Evolutionary conservation across 2,113 vertebrate species (phyloP).

Genomic region (Syngnathus floridae): DNA sequence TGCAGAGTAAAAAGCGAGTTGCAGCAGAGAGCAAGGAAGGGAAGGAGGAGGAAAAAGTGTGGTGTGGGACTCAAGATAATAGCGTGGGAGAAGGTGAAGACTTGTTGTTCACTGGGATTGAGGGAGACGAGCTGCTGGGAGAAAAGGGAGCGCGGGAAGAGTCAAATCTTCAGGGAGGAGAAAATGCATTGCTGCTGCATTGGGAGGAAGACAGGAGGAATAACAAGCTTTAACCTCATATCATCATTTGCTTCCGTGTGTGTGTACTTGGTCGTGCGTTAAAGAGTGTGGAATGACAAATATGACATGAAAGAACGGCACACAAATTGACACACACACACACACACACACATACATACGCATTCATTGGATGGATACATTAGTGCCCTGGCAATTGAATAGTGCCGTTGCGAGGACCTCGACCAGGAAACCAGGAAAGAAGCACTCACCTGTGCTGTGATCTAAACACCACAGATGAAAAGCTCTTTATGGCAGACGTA

Average conservation of each 20-base stretch:
- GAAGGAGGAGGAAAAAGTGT: slow-evolving; percentile 33
- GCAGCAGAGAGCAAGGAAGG: slow-evolving; percentile 23
- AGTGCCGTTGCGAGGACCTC: neutral
- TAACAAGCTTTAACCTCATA: slow-evolving; percentile 57
- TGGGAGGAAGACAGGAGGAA: slow-evolving; percentile 52
- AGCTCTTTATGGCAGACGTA: neutral
- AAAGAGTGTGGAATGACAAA: slow-evolving; percentile 78
- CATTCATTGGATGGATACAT: slow-evolving; percentile 1
- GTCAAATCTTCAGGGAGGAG: slow-evolving; percentile 63
- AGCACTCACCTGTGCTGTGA: neutral
- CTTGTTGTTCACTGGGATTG: slow-evolving; percentile 58
- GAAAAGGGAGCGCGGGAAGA: slow-evolving; percentile 62
- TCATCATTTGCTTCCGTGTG: slow-evolving; percentile 9
- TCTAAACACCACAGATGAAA: neutral
- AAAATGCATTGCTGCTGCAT: slow-evolving; percentile 50
- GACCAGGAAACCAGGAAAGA: too few relatives aligned
- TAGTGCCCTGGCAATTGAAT: neutral
- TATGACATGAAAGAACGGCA: slow-evolving; percentile 66
- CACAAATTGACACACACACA: slow-evolving; percentile 18
- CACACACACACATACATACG: slow-evolving; percentile 12
- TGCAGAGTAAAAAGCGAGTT: slow-evolving; percentile 31
- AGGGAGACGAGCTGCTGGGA: slow-evolving; percentile 44
- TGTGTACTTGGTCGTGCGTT: slow-evolving; percentile 23
- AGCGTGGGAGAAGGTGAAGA: slow-evolving; percentile 58
- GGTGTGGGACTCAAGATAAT: slow-evolving; percentile 51